phyloP scores from a whole-genome alignment of 2,888 invertebrate species.

The Leucoptera coffeella region DNA sequence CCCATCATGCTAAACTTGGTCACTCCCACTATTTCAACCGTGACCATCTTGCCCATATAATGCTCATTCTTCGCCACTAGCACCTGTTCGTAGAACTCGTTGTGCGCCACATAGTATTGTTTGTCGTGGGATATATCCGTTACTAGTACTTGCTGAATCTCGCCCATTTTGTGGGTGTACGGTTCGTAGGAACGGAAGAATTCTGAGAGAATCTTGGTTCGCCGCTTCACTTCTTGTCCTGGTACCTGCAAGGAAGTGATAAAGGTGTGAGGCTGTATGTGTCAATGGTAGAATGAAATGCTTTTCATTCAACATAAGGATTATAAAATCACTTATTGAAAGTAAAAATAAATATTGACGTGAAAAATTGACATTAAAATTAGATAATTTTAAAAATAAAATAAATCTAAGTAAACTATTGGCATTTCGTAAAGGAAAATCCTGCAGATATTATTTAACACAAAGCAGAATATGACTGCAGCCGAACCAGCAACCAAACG shows the following conservation, averaged over 20 bases:
- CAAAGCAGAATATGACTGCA: too few relatives aligned
- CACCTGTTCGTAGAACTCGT: conserved; percentile 88
- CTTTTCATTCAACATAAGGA: too few relatives aligned
- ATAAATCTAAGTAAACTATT: too few relatives aligned
- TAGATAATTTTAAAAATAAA: too few relatives aligned
- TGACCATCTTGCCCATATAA: conserved; percentile 77
- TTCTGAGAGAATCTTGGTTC: conserved; percentile 84
- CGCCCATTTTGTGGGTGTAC: conserved; percentile 63
- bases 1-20: conserved; percentile 77
- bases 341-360: too few relatives aligned
- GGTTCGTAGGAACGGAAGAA: conserved; percentile 87
- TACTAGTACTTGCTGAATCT: conserved; percentile 73
- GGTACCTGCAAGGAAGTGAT: conserved; percentile 53
- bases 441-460: too few relatives aligned
- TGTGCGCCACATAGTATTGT: conserved; percentile 88
- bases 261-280: too few relatives aligned
- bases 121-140: conserved; percentile 92
- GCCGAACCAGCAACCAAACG: too few relatives aligned
- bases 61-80: conserved; percentile 71
- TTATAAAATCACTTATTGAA: too few relatives aligned
- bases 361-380: too few relatives aligned
- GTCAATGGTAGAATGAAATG: too few relatives aligned
- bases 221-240: conserved; percentile 78
- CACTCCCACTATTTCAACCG: conserved; percentile 64
- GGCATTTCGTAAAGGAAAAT: too few relatives aligned